These are phyloP conservation scores for Leucosticte australis DNA, from an alignment of 2,113 vertebrate species.

Conservation along the genomic window DNA sequence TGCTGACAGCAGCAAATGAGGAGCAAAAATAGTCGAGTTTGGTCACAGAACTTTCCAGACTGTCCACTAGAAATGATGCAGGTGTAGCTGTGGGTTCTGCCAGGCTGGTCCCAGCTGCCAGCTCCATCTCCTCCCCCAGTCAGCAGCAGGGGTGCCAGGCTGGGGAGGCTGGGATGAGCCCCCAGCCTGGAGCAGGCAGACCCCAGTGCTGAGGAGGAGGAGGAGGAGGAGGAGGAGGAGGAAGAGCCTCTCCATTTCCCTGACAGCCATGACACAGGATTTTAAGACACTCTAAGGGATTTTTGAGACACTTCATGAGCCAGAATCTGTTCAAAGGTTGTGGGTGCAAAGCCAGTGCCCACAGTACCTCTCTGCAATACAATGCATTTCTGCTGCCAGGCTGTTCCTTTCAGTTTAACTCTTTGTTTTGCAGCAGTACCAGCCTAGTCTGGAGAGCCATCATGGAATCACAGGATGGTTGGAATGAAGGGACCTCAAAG, in stretches of 20 bases:
- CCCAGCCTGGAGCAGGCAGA: not conserved
- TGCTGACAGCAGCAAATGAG: not conserved
- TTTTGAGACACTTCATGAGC: not conserved
- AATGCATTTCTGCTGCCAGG: not conserved
- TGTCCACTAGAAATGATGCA: not conserved
- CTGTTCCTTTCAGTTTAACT: not conserved
- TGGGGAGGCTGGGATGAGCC: not conserved
- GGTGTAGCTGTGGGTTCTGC: not conserved
- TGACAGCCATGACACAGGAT: not conserved
- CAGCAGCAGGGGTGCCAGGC: too few relatives aligned
- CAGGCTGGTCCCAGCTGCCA: not conserved
- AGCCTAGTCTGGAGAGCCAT: not conserved
- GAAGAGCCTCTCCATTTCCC: not conserved
- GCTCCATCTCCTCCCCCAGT: not conserved
- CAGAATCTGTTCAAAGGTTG: not conserved
- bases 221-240: not conserved
- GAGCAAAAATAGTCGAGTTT: not conserved
- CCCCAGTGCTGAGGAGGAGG: rapidly evolving
- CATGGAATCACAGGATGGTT: not conserved
- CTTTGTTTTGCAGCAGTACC: not conserved
- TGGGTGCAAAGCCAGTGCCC: not conserved
- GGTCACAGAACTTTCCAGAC: not conserved
- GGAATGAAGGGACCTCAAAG: not conserved
- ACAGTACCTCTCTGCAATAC: rapidly evolving
- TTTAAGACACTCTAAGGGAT: not conserved